Conservation (phyloP, 35 echinoderm and acorn worm genomes). For the Nesometra sesokonis region DNA sequence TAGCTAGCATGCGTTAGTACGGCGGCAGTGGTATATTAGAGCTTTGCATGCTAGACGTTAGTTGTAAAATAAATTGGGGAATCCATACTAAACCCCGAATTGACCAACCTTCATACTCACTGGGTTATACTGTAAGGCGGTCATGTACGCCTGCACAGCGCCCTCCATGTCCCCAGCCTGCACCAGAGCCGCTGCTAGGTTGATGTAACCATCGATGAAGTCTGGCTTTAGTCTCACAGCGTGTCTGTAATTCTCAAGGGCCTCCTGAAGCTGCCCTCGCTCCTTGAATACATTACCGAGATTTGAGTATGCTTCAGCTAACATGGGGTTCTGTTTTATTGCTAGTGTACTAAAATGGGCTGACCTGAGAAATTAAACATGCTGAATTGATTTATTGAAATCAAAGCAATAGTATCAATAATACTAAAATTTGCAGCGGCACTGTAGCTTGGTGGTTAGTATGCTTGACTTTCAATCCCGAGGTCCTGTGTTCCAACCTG, state of each 20-base stretch:
- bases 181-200: constrained; percentile 93
- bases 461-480: too few species aligned
- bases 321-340: constrained; percentile 93
- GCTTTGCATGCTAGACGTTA: background rate
- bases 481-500: too few species aligned
- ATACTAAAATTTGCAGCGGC: too few species aligned
- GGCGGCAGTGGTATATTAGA: background rate
- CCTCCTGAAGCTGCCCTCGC: constrained; percentile 87
- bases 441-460: too few species aligned
- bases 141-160: constrained; percentile 87
- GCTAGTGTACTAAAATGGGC: constrained; percentile 97
- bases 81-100: background rate
- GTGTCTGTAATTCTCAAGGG: constrained; percentile 94
- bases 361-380: constrained; percentile 42
- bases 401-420: too few species aligned
- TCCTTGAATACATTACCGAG: constrained; percentile 97
- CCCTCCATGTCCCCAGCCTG: constrained; percentile 97
- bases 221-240: constrained; percentile 94
- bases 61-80: background rate
- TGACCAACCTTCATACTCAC: constrained; percentile 42
- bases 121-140: constrained; percentile 91
- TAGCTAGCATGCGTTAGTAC: background rate
- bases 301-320: constrained; percentile 96
- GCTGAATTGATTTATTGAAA: background rate
- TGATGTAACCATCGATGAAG: constrained; percentile 99